Conservation (phyloP, 2,888 invertebrate genomes). For the Cetonia aurata region DNA sequence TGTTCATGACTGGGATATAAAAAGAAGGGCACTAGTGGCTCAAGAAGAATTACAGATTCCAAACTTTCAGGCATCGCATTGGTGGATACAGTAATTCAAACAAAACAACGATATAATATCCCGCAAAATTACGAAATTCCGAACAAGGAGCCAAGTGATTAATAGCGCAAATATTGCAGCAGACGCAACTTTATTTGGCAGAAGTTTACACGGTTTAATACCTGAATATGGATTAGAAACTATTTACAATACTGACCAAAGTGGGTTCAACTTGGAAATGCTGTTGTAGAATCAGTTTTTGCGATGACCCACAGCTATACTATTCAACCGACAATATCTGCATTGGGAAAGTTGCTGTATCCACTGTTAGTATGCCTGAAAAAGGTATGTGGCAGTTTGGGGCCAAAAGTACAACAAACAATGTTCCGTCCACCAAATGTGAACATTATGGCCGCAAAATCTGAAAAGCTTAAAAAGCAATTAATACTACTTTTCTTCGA, state of each 20-base stretch:
- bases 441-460: neutral
- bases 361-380: neutral
- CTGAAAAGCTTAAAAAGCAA: neutral
- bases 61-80: too few relatives aligned
- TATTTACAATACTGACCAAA: neutral
- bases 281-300: neutral
- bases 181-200: neutral
- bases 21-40: too few relatives aligned
- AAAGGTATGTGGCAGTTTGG: neutral
- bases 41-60: too few relatives aligned
- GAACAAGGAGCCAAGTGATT: constrained; percentile 57
- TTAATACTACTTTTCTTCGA: too few relatives aligned
- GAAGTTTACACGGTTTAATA: neutral
- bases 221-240: neutral
- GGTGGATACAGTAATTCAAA: too few relatives aligned
- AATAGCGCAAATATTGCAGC: constrained; percentile 50
- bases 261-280: neutral
- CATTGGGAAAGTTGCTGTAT: neutral
- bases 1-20: too few relatives aligned
- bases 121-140: constrained; percentile 55
- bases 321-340: neutral
- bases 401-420: neutral
- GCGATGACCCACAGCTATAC: neutral
- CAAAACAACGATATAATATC: constrained; percentile 37
- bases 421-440: neutral